These are phyloP conservation scores for Craniophora ligustri DNA, from an alignment of 2,888 invertebrate species.

Conservation along the genomic window DNA sequence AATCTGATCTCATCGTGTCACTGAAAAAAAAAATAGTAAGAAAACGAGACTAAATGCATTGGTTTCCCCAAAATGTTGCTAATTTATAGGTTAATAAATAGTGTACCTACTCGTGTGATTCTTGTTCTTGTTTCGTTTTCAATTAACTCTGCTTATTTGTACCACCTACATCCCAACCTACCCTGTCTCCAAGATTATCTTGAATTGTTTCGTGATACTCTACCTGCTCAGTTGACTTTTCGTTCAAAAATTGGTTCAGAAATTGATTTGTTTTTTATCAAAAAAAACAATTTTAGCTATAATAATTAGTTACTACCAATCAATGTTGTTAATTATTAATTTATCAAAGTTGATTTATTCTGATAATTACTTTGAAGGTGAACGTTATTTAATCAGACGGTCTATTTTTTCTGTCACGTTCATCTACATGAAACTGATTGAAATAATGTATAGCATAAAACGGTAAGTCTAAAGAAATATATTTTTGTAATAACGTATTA, in stretches of 20 bases:
- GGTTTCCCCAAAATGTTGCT: neutral
- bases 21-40: too few species aligned
- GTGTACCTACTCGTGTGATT: slow-evolving; percentile 15
- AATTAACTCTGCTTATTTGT: slow-evolving; percentile 42
- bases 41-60: too few species aligned
- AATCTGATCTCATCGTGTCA: too few species aligned
- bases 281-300: neutral
- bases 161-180: slow-evolving; percentile 40
- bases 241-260: slow-evolving; percentile 16
- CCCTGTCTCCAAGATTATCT: slow-evolving; percentile 28
- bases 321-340: too few species aligned
- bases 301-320: neutral
- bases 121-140: slow-evolving; percentile 45
- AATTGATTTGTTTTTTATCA: neutral
- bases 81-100: neutral
- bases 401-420: too few species aligned
- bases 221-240: slow-evolving; percentile 3
- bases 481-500: too few species aligned
- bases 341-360: too few species aligned
- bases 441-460: too few species aligned
- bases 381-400: too few species aligned
- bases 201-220: slow-evolving; percentile 20
- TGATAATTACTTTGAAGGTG: too few species aligned
- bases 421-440: too few species aligned
- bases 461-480: too few species aligned